phyloP scores from a whole-genome alignment of 2,113 vertebrate species.

The Cinclus mexicanus region DNA sequence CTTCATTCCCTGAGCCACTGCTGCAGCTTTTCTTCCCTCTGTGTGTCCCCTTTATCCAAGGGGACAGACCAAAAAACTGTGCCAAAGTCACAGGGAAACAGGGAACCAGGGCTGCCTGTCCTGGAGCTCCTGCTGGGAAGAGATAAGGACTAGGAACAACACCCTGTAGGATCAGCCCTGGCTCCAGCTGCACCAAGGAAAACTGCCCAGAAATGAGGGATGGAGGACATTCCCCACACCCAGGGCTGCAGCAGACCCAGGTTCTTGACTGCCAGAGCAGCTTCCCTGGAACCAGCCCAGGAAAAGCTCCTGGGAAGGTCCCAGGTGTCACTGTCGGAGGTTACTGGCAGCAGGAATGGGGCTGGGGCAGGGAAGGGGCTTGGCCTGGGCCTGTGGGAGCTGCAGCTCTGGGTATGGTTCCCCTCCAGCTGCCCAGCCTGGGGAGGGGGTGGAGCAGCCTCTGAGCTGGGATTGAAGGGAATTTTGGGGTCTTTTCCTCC shows the following conservation, averaged over 20 bases:
- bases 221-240: neutral
- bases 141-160: neutral
- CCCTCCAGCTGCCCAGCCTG: neutral
- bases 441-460: neutral
- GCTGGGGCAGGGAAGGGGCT: neutral
- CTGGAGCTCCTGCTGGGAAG: neutral
- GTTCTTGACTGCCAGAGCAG: neutral
- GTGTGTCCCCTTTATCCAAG: neutral
- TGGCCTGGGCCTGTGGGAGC: neutral
- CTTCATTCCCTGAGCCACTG: neutral
- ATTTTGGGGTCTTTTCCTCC: neutral
- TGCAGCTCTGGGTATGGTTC: neutral
- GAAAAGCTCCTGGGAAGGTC: neutral
- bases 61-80: neutral
- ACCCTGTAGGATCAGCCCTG: neutral
- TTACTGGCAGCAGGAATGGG: neutral
- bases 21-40: neutral
- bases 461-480: neutral
- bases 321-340: rapidly evolving
- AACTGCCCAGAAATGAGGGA: neutral
- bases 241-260: neutral
- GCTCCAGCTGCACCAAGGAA: neutral
- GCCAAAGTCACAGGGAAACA: neutral
- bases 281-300: neutral
- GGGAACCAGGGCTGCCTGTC: neutral